Evolutionary conservation across 2,113 vertebrate species (phyloP).

Genomic region (Catharus bicknelli): DNA sequence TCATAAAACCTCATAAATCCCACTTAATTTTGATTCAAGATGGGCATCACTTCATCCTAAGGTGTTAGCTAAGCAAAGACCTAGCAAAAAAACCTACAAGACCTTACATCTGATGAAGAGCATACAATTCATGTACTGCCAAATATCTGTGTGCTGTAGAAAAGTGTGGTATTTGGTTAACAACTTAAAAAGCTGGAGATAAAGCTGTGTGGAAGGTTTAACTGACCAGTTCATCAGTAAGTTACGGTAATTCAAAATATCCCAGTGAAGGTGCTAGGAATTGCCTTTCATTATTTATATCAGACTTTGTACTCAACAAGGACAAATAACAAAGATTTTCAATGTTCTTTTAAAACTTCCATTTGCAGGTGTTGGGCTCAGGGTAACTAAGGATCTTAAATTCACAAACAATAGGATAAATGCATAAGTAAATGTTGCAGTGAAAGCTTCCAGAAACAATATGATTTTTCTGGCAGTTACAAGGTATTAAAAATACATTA

Average conservation of each 20-base stretch:
- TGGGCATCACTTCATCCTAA: background rate
- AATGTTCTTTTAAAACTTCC: background rate
- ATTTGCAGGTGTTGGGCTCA: background rate
- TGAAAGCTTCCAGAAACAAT: constrained; percentile 49
- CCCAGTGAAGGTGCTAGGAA: background rate
- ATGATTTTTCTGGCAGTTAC: constrained; percentile 43
- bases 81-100: background rate
- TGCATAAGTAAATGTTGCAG: constrained; percentile 28
- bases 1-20: constrained; percentile 28
- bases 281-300: background rate
- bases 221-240: background rate
- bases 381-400: constrained; percentile 9
- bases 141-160: background rate
- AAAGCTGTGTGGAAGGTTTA: background rate
- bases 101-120: background rate
- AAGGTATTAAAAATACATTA: constrained; percentile 63
- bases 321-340: background rate
- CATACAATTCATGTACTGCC: background rate
- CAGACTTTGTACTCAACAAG: background rate
- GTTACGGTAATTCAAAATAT: background rate
- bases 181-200: background rate
- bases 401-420: background rate
- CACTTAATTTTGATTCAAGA: background rate
- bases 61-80: background rate
- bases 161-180: background rate